A percentile compares a stretch with the other conserved stretches of the same genome.
Evolutionary conservation across 2,113 vertebrate species (phyloP).

Genomic region (Sylvia atricapilla): DNA sequence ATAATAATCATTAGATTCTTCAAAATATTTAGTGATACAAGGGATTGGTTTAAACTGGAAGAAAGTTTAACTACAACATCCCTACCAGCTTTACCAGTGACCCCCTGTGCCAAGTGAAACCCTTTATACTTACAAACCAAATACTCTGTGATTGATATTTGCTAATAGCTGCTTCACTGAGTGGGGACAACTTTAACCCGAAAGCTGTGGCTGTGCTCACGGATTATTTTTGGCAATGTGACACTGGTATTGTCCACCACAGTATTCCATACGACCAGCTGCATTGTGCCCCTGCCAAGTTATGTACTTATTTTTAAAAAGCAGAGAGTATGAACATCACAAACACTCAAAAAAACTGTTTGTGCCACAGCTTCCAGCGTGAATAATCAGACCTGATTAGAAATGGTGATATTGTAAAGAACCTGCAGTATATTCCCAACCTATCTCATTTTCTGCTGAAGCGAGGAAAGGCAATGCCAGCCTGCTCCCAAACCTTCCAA

Average conservation of each 20-base stretch:
- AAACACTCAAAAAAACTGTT: not conserved
- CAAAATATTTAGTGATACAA: not conserved
- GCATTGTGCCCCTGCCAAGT: not conserved
- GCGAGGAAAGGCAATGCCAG: not conserved
- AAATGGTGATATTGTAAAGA: not conserved
- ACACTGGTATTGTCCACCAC: not conserved
- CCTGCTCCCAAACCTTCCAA: not conserved
- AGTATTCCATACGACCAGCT: not conserved
- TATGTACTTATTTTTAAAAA: conserved; percentile 23
- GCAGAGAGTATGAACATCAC: not conserved
- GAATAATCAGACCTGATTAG: not conserved
- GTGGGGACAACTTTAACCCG: not conserved
- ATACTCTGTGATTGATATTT: not conserved
- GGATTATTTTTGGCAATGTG: not conserved
- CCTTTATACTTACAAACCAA: not conserved
- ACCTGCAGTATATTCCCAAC: not conserved
- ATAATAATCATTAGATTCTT: not conserved
- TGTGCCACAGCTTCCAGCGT: not conserved
- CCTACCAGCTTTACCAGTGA: not conserved
- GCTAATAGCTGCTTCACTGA: not conserved
- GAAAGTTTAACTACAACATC: not conserved
- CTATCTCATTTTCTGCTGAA: not conserved
- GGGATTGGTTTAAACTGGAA: not conserved
- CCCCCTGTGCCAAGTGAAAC: not conserved
- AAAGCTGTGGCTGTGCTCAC: not conserved